Percentiles rank a stretch among this genome's conserved stretches.
These are phyloP conservation scores for Marmota monax DNA, from an alignment of 2,113 vertebrate species.

Conservation along the genomic window DNA sequence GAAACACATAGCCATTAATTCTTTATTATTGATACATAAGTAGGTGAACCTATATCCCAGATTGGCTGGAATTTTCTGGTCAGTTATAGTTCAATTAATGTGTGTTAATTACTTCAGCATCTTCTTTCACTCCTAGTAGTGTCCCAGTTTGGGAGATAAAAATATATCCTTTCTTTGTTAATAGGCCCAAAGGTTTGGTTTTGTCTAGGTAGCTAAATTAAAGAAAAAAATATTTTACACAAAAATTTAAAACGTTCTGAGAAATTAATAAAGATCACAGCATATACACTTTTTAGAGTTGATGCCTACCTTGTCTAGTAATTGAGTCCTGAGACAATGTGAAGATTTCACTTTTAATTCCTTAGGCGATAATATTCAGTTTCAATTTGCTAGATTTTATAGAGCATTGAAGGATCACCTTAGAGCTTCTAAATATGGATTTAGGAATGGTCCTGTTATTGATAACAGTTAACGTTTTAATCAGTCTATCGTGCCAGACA, in stretches of 20 bases:
- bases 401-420: background rate
- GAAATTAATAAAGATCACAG: conserved; percentile 5
- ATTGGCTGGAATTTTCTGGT: background rate
- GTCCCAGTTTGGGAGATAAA: background rate
- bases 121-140: background rate
- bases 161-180: background rate
- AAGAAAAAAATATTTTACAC: background rate
- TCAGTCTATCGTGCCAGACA: background rate
- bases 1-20: background rate
- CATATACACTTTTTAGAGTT: conserved; percentile 24
- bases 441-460: background rate
- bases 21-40: background rate
- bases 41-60: background rate
- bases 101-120: background rate
- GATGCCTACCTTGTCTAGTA: background rate
- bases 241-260: conserved; percentile 38
- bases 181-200: background rate
- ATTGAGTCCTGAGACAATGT: background rate
- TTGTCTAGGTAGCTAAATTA: background rate
- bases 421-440: conserved; percentile 1
- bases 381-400: conserved; percentile 11
- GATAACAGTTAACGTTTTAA: conserved; percentile 8
- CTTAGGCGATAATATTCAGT: background rate
- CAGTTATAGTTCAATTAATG: background rate
- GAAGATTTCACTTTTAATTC: conserved; percentile 48